A percentile compares a stretch with the other conserved stretches of the same genome.
Evolutionary conservation across 2,888 invertebrate genomes (phyloP).

Genomic region (Tiliacea citrago): DNA sequence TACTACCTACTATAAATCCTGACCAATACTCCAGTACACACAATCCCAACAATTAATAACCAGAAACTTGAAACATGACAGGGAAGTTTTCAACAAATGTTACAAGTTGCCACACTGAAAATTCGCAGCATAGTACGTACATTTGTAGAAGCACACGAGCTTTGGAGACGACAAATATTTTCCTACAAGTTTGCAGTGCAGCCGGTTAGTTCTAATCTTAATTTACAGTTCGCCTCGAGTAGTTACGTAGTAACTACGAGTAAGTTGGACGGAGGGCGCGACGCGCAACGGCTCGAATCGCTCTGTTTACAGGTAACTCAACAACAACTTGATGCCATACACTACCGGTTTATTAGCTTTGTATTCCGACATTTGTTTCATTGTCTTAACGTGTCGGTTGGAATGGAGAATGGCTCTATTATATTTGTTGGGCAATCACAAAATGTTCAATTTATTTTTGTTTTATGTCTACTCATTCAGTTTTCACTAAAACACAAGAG

Average conservation of each 20-base stretch:
- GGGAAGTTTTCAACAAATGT: conserved; percentile 60
- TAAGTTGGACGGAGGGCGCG: conserved; percentile 65
- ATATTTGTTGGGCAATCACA: not conserved
- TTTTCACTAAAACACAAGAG: not conserved
- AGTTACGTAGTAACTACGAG: conserved; percentile 72
- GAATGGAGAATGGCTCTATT: conserved; percentile 12
- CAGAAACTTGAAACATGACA: conserved; percentile 54
- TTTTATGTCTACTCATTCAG: not conserved
- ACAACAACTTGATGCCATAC: conserved; percentile 69
- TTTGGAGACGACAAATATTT: conserved; percentile 79
- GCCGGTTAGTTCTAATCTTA: conserved; percentile 81
- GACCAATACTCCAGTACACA: conserved; percentile 27
- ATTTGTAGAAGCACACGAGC: conserved; percentile 57
- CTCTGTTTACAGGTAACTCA: conserved; percentile 62
- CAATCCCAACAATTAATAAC: conserved; percentile 57
- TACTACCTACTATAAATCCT: not conserved
- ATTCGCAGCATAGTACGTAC: conserved; percentile 54
- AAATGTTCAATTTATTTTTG: conserved; percentile 1
- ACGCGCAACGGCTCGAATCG: conserved; percentile 39
- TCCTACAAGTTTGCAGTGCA: conserved; percentile 74
- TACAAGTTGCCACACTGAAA: conserved; percentile 57
- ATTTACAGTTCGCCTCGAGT: conserved; percentile 78
- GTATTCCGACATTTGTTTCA: conserved; percentile 58
- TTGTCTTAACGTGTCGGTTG: conserved; percentile 20
- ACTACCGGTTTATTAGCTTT: conserved; percentile 67